Evolutionary conservation across 2,113 vertebrate species (phyloP).

Genomic region (Turnix velox): DNA sequence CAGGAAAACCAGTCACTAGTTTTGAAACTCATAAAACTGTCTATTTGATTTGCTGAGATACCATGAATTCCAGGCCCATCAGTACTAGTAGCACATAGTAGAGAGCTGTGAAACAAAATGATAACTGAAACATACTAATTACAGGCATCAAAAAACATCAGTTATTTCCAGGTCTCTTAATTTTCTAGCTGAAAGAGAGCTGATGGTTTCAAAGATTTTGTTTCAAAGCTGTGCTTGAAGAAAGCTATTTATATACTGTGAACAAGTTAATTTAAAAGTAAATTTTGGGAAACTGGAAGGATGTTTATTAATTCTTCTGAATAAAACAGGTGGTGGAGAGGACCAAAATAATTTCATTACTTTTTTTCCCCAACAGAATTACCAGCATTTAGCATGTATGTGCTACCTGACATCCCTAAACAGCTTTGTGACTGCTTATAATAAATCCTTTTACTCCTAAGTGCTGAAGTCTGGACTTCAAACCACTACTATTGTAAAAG

Average conservation of each 20-base stretch:
- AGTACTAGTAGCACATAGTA: background rate
- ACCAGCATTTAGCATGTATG: background rate
- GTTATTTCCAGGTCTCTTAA: background rate
- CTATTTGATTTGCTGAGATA: background rate
- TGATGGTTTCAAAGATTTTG: background rate
- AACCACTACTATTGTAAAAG: background rate
- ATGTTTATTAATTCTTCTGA: background rate
- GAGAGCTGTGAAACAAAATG: background rate
- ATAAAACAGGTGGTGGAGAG: background rate
- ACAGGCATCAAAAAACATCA: background rate
- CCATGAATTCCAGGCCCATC: background rate
- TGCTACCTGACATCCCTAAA: background rate
- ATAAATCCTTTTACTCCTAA: background rate
- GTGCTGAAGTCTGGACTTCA: background rate
- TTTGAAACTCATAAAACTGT: background rate
- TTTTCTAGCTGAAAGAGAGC: background rate
- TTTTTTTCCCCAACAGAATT: background rate
- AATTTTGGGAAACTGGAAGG: background rate
- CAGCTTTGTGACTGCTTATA: background rate
- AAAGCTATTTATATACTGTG: background rate
- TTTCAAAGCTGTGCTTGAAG: background rate
- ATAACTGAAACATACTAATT: background rate
- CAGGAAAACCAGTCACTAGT: background rate
- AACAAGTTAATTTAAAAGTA: background rate
- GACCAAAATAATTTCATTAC: background rate